These are phyloP conservation scores for Lomographa bimaculata DNA, from an alignment of 2,888 invertebrate species.

Conservation along the genomic window DNA sequence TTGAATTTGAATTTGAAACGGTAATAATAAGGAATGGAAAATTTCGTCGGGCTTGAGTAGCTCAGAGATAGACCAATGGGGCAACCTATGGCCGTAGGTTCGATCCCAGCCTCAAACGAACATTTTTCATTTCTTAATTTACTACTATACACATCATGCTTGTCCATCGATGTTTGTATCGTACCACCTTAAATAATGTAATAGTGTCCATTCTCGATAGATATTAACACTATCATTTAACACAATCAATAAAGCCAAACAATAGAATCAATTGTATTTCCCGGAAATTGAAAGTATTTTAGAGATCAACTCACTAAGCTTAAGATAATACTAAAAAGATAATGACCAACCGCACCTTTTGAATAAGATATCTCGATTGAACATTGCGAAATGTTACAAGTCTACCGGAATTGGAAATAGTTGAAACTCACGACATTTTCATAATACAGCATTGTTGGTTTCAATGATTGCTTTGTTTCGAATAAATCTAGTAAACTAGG, in stretches of 20 bases:
- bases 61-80: no score
- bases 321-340: conserved; percentile 1
- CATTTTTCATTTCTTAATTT: no score
- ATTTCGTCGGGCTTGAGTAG: no score
- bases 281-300: conserved; percentile 8
- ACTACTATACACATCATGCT: no score
- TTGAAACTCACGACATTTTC: conserved; percentile 13
- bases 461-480: conserved; percentile 11
- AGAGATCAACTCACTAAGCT: background rate
- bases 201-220: no score
- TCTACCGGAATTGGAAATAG: conserved; percentile 7
- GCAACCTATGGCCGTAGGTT: no score
- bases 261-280: conserved; percentile 8
- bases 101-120: no score
- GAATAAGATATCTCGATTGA: background rate
- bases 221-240: no score
- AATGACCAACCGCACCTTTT: conserved; percentile 1
- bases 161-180: no score
- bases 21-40: no score
- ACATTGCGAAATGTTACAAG: background rate
- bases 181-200: no score
- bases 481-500: conserved; percentile 25
- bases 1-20: no score
- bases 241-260: conserved; percentile 1
- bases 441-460: conserved; percentile 6